Percentiles rank a stretch among this genome's conserved stretches.
These are phyloP conservation scores for Dermochelys coriacea DNA, from an alignment of 2,797 vertebrate genomes.

Conservation along the genomic window DNA sequence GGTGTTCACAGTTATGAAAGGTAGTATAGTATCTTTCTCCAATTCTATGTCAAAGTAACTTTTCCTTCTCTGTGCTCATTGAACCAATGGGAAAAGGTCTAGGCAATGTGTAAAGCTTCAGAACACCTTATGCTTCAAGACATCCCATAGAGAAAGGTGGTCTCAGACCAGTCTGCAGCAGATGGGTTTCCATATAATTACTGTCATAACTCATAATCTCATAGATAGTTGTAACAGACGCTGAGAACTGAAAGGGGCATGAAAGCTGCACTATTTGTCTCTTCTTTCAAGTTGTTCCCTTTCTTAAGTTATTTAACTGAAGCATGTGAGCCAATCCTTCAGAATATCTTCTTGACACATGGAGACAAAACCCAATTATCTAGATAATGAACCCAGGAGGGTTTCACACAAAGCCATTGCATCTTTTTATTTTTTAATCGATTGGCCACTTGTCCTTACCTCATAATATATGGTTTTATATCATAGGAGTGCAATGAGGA, in stretches of 20 bases:
- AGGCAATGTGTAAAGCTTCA: background rate
- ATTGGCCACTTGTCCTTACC: background rate
- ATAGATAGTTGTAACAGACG: background rate
- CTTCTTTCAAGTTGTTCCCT: background rate
- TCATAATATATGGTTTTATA: background rate
- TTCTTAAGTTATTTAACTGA: background rate
- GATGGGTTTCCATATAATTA: background rate
- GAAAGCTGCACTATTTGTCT: background rate
- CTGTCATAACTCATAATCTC: background rate
- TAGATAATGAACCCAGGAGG: background rate
- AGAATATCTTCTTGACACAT: background rate
- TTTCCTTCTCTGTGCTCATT: background rate
- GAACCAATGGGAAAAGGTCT: background rate
- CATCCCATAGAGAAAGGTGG: background rate
- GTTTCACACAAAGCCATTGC: background rate
- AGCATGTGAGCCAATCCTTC: background rate
- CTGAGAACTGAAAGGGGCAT: background rate
- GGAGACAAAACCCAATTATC: background rate
- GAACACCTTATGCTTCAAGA: background rate
- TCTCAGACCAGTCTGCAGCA: background rate
- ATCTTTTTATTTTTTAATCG: background rate
- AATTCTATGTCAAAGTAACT: background rate
- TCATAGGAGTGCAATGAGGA: background rate
- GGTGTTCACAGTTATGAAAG: background rate
- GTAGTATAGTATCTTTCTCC: background rate